These are phyloP conservation scores for Irena cyanogastra DNA, from an alignment of 2,113 vertebrate genomes.

Conservation along the genomic window DNA sequence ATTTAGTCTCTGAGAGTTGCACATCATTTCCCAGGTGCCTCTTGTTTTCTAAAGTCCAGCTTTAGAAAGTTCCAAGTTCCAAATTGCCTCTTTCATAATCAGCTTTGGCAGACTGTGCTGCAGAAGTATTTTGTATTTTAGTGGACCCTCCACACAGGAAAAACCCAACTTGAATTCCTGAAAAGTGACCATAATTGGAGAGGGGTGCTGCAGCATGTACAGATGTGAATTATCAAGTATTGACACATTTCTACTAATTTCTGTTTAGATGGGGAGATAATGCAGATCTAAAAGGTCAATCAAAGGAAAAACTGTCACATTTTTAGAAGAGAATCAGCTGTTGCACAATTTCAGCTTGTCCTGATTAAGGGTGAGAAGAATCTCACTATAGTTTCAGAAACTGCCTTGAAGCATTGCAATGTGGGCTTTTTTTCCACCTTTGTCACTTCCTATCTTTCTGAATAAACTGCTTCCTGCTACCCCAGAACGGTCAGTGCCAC, in stretches of 20 bases:
- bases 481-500: conserved; percentile 25
- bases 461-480: conserved; percentile 43
- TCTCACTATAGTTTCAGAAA: conserved; percentile 24
- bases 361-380: not conserved
- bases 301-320: not conserved
- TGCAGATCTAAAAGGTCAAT: not conserved
- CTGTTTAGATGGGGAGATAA: not conserved
- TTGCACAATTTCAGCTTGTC: conserved; percentile 52
- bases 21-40: conserved; percentile 45
- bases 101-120: not conserved
- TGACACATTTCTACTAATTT: not conserved
- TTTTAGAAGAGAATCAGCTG: conserved; percentile 28
- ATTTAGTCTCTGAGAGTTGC: conserved; percentile 10
- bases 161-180: not conserved
- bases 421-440: not conserved
- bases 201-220: not conserved
- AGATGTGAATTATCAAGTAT: not conserved
- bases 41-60: conserved; percentile 30
- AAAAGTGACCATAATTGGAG: not conserved
- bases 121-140: not conserved
- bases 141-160: not conserved
- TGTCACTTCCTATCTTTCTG: conserved; percentile 9
- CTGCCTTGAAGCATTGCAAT: conserved; percentile 48
- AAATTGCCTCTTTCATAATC: conserved; percentile 29
- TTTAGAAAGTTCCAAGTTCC: not conserved